Base-by-base conservation (phyloP, 2,888 invertebrate species). In the Nymphalis urticae region DNA sequence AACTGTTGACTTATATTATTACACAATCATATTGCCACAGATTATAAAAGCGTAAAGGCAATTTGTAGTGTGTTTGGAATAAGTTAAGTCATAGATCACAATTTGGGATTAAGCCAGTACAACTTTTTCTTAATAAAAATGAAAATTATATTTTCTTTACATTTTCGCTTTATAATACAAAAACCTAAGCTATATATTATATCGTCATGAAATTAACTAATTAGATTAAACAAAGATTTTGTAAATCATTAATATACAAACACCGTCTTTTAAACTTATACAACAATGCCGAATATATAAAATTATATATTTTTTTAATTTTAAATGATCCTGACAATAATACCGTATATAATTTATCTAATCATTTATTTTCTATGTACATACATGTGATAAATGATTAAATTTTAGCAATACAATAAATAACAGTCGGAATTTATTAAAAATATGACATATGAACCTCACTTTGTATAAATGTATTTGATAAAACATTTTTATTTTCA, bases 1-100 rank as follows among this genome's bases (percentile, higher is more conserved):
- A 56, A 64, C 21, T 56, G 21, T 62, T 60, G 32, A 65, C n/a
- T 54, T 60, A 70, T 69, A 67, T 60, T 64, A 66, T 50, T 68
- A 67, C 59, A 69, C 67, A 72, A 64, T 64, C 36, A 60, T 62
- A 58, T 62, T 67, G 58, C 61, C 59, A 48, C 54, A 50, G 48
- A 54, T 54, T 62, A 60, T 60, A 59, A 60, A 60, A 66, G 51
- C 53, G 32, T 50, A 62, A 62, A 58, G 51, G 61, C 54, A 47
- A 17, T 56, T 27, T 16, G 21, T 51, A 51, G 51, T 24, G 53
- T 53, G 53, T 16, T 53, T 53, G 53, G 53, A 24, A 53, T 53
- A 32, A 32, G 27, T 56, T 27, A 56, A 32, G 2, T 32, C 54
- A 32, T 42, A 58, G 36, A 58, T 58, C 42, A 58, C 58, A 56